phyloP scores from a whole-genome alignment of 2,888 invertebrate genomes.

The Epistrophe grossulariae region DNA sequence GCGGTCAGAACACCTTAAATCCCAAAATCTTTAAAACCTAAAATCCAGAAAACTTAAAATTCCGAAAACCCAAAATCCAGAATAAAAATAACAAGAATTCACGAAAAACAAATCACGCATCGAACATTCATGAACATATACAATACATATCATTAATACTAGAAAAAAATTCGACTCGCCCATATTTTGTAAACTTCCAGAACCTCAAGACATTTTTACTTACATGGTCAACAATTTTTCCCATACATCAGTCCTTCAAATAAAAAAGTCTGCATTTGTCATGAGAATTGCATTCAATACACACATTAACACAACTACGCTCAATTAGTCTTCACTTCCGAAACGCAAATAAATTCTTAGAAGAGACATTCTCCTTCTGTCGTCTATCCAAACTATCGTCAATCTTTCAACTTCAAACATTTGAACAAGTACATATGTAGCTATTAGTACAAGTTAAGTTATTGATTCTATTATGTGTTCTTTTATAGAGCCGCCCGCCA shows the following conservation, averaged over 20 bases:
- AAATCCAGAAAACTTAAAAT: too few species aligned
- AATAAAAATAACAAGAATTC: too few species aligned
- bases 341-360: slow-evolving; percentile 49
- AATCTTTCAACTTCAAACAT: slow-evolving; percentile 15
- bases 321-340: slow-evolving; percentile 53
- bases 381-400: not conserved
- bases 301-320: slow-evolving; percentile 58
- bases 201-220: too few species aligned
- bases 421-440: not conserved
- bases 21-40: too few species aligned
- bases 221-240: too few species aligned
- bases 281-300: slow-evolving; percentile 21
- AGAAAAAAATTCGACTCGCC: too few species aligned
- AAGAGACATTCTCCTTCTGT: slow-evolving; percentile 2
- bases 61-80: too few species aligned
- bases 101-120: too few species aligned
- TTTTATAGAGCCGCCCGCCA: slow-evolving; percentile 22
- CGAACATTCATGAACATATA: too few species aligned
- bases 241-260: not conserved
- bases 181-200: too few species aligned
- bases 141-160: too few species aligned
- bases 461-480: slow-evolving; percentile 27
- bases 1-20: too few species aligned
- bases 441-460: not conserved
- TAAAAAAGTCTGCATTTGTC: not conserved